These are phyloP conservation scores for Drosophila equinoxialis DNA, from an alignment of 1,140 invertebrate genomes.

Conservation along the genomic window DNA sequence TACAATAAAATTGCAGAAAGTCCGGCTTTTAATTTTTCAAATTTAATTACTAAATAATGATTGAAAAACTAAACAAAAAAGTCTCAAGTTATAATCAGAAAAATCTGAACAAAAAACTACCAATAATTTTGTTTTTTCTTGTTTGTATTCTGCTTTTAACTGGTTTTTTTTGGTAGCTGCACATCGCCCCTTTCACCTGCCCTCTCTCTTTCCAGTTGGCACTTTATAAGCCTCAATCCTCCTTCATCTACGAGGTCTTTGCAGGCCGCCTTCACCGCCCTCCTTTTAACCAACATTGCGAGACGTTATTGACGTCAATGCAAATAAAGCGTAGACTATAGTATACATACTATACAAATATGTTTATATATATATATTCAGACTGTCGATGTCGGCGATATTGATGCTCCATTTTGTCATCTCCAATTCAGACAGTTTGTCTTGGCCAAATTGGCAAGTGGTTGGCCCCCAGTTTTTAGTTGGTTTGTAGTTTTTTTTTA, in stretches of 20 bases:
- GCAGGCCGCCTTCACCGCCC: background rate
- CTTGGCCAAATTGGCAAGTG: slow-evolving; percentile 30
- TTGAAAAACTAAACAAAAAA: background rate
- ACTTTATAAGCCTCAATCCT: slow-evolving; percentile 16
- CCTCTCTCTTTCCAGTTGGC: slow-evolving; percentile 15
- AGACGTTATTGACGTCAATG: slow-evolving; percentile 73
- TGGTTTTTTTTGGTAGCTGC: slow-evolving; percentile 31
- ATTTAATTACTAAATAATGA: background rate
- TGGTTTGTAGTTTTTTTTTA: slow-evolving; percentile 13
- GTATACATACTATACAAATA: slow-evolving; percentile 10
- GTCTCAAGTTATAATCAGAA: background rate
- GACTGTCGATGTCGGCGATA: slow-evolving; percentile 8
- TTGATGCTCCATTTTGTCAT: slow-evolving; percentile 19
- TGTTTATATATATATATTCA: background rate
- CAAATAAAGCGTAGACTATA: slow-evolving; percentile 59
- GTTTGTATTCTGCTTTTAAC: background rate
- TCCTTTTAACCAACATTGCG: slow-evolving; percentile 17
- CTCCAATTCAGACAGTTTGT: slow-evolving; percentile 24
- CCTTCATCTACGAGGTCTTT: slow-evolving; percentile 4
- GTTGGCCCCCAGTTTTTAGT: background rate
- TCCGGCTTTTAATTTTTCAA: too few species aligned
- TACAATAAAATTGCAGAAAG: background rate
- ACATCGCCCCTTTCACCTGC: slow-evolving; percentile 27
- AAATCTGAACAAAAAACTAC: slow-evolving; percentile 2
- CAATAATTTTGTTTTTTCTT: background rate